Conservation (phyloP, 2,797 vertebrate genomes). For the Trachurus trachurus region DNA sequence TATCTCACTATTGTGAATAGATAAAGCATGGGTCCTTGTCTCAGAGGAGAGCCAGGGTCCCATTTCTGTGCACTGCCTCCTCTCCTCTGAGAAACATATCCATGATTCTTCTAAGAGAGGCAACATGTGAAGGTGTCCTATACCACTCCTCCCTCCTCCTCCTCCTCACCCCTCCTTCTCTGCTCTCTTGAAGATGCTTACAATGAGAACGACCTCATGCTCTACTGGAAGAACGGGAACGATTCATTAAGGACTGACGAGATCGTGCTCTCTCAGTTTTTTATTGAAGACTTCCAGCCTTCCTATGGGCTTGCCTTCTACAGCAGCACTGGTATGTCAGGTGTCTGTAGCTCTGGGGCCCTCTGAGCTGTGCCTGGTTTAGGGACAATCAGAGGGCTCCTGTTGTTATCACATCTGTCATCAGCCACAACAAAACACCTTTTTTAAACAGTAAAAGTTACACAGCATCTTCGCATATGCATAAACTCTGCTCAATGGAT, state of each 20-base stretch:
- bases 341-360: conserved; percentile 17
- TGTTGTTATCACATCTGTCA: conserved; percentile 7
- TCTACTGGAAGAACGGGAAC: conserved; percentile 96
- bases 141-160: neutral
- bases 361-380: conserved; percentile 51
- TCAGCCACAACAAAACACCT: neutral
- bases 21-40: conserved; percentile 61
- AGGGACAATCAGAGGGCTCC: conserved; percentile 50
- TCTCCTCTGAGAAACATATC: conserved; percentile 67
- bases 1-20: neutral
- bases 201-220: conserved; percentile 94
- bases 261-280: conserved; percentile 96
- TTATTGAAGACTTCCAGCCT: conserved; percentile 95
- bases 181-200: conserved; percentile 90
- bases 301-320: conserved; percentile 95
- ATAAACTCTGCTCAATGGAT: neutral
- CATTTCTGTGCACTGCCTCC: conserved; percentile 34
- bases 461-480: no score
- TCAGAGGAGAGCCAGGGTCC: conserved; percentile 61
- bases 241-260: conserved; percentile 94
- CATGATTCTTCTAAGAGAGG: conserved; percentile 68
- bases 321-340: conserved; percentile 93
- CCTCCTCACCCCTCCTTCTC: conserved; percentile 21
- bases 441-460: neutral
- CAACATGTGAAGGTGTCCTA: conserved; percentile 38